phyloP scores from a whole-genome alignment of 1,140 invertebrate genomes.

The Lepidurus packardi region DNA sequence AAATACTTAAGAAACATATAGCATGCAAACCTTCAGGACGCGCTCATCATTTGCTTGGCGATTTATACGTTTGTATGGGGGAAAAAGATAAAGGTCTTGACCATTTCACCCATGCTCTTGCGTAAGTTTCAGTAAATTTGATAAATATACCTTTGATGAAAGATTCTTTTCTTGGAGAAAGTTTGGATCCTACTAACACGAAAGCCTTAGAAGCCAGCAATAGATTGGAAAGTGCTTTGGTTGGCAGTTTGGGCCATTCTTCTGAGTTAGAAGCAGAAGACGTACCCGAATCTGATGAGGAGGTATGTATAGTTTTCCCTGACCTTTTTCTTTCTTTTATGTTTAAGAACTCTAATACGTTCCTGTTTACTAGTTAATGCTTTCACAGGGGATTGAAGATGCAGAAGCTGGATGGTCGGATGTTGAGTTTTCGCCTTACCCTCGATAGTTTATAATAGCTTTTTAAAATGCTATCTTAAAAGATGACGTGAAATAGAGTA shows the following conservation, averaged over 20 bases:
- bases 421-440: slow-evolving; percentile 46
- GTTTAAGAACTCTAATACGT: not conserved
- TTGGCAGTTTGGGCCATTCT: slow-evolving; percentile 51
- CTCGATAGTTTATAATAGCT: not conserved
- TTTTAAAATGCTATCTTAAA: not conserved
- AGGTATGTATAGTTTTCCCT: slow-evolving; percentile 36
- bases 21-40: slow-evolving; percentile 56
- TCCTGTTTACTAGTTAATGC: slow-evolving; percentile 25
- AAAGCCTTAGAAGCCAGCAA: slow-evolving; percentile 64
- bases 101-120: slow-evolving; percentile 63
- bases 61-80: slow-evolving; percentile 51
- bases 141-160: slow-evolving; percentile 16
- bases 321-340: too few species aligned
- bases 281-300: slow-evolving; percentile 49
- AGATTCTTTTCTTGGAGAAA: slow-evolving; percentile 44
- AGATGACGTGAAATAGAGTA: not conserved
- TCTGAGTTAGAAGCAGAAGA: slow-evolving; percentile 52
- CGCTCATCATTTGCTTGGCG: slow-evolving; percentile 64
- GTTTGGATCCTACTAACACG: slow-evolving; percentile 60
- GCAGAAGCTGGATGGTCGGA: slow-evolving; percentile 55
- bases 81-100: slow-evolving; percentile 65
- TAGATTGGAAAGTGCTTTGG: slow-evolving; percentile 56
- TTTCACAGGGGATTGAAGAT: not conserved
- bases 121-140: slow-evolving; percentile 46
- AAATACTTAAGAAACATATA: slow-evolving; percentile 56